Base-by-base conservation (phyloP, 2,888 invertebrate genomes). In the Maniola hyperantus region DNA sequence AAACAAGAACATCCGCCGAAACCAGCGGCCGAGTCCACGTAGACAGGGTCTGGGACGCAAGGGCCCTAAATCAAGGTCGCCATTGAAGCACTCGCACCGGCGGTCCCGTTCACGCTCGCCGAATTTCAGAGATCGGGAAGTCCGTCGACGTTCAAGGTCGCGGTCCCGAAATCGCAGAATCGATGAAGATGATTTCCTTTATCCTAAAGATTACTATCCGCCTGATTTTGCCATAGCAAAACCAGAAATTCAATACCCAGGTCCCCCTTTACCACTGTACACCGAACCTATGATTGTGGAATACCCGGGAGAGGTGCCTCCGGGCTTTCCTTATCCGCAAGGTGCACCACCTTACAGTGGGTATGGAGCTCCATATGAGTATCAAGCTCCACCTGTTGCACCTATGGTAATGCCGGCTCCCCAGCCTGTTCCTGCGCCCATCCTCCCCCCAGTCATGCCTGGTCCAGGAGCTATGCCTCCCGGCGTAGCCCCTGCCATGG, bases 351-450 rank as follows among this genome's bases (percentile, higher is more conserved):
- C 73, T 60, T 87, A 84, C 74, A 54, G 77, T 74, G 78, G 73
- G 59, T 79, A 78, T 55, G 81, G 79, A 71, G 68, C 71, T 70
- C 71, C 72, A 51, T 88, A 83, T 79, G 78, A 82, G 33, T 87
- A 83, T 82, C 75, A 73, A 58, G 66, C 70, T 42, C 77, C 78
- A 63, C 73, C 76, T 18, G 67, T 70, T 15, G 53, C 64, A 51
- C 53, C 64, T 42, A 67, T 72, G 57, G 39, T 59, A 20, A 68
- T 71, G 51, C 75, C 77, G 33, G 64, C 71, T 51, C 82, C 72
- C 70, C 81, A 74, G 71, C 81, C 83, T 0, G 78, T 78, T 6
- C 79, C 84, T 4, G 72, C 78, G 6, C 80, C 79, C 6, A 67
- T 71, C 13, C 59, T 76, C 55, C 53, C 68, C 34, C 63, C 72